Evolutionary conservation across 1,140 invertebrate species (phyloP).

Genomic region (Homalodisca vitripennis): DNA sequence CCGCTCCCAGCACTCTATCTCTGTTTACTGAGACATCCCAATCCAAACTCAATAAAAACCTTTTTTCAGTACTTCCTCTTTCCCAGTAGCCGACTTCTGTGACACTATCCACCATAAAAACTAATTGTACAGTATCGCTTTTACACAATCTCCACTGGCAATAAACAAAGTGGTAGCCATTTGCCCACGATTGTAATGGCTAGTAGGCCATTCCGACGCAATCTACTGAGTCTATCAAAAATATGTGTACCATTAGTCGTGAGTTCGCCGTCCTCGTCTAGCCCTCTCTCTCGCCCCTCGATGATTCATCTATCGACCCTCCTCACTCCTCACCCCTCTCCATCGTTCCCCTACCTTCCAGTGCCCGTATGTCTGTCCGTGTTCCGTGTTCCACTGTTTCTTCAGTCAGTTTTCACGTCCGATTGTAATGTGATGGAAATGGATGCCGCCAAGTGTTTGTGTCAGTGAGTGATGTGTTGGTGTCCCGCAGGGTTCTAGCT

Average conservation of each 20-base stretch:
- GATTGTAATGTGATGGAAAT: slow-evolving; percentile 4
- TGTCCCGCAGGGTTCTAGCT: background rate
- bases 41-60: no score
- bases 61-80: no score
- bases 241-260: slow-evolving; percentile 14
- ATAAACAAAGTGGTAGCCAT: background rate
- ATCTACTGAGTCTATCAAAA: slow-evolving; percentile 6
- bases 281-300: background rate
- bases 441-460: background rate
- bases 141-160: no score
- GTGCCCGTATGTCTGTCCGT: background rate
- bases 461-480: slow-evolving; percentile 10
- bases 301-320: slow-evolving; percentile 3
- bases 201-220: background rate
- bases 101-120: no score
- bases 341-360: background rate
- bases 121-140: no score
- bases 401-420: slow-evolving; percentile 18
- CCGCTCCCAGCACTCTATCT: no score
- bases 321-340: background rate
- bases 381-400: background rate
- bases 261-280: background rate
- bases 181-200: background rate
- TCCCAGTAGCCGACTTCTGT: no score
- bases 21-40: no score